Percentiles rank a stretch among this genome's conserved stretches.
These are phyloP conservation scores for Eupeodes luniger DNA, from an alignment of 2,888 invertebrate genomes.

Conservation along the genomic window DNA sequence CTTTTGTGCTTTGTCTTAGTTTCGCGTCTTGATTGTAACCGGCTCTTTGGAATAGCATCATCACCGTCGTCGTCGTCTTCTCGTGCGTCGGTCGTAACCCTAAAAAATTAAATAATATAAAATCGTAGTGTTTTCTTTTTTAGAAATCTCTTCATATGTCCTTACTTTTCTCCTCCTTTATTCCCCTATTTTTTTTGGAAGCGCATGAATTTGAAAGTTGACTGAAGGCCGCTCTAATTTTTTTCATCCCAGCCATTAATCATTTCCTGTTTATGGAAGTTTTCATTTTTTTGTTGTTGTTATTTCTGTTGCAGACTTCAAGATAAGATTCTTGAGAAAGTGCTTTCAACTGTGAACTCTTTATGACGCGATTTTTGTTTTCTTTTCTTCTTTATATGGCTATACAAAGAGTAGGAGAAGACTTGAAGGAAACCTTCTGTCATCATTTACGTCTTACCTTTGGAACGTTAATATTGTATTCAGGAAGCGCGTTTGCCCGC, in stretches of 20 bases:
- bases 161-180: background rate
- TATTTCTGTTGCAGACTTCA: constrained; percentile 15
- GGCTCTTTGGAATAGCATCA: background rate
- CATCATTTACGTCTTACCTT: constrained; percentile 70
- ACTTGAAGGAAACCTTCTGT: constrained; percentile 61
- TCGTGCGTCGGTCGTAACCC: background rate
- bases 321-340: constrained; percentile 49
- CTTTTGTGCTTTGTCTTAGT: constrained; percentile 40
- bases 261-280: constrained; percentile 69
- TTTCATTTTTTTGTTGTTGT: constrained; percentile 27
- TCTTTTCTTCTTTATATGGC: background rate
- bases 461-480: constrained; percentile 62
- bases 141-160: constrained; percentile 44
- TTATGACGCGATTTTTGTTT: constrained; percentile 1
- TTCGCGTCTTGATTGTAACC: constrained; percentile 41
- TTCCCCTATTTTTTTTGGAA: background rate
- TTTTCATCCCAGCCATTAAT: constrained; percentile 61
- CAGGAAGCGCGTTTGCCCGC: constrained; percentile 47
- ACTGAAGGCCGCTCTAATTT: constrained; percentile 63
- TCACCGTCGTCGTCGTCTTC: background rate
- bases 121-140: constrained; percentile 21
- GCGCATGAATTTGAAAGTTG: constrained; percentile 55
- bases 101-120: background rate
- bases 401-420: background rate
- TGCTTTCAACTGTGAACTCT: constrained; percentile 51